Conservation (phyloP, 2,888 invertebrate genomes). For the Acronicta aceris region DNA sequence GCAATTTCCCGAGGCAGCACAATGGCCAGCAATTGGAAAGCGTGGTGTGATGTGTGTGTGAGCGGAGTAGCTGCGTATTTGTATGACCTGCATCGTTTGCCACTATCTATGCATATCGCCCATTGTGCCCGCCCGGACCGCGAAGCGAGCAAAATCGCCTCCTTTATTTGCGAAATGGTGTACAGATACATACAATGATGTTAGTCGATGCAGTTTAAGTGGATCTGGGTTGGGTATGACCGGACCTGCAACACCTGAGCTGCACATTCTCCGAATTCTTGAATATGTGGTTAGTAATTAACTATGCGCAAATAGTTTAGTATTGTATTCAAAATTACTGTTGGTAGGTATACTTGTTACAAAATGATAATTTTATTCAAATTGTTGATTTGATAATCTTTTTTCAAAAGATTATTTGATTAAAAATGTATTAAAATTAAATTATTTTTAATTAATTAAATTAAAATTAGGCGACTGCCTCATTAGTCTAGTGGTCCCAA, state of each 20-base stretch:
- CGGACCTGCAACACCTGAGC: constrained; percentile 43
- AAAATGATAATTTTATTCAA: too few relatives aligned
- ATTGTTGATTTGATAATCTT: too few relatives aligned
- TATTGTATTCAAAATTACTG: constrained; percentile 25
- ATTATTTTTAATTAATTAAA: too few relatives aligned
- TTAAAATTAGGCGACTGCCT: too few relatives aligned
- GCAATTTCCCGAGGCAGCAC: constrained; percentile 57
- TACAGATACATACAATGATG: constrained; percentile 68
- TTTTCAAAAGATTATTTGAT: too few relatives aligned
- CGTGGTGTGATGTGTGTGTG: constrained; percentile 70
- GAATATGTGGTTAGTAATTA: constrained; percentile 54
- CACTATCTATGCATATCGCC: constrained; percentile 86
- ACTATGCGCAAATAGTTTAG: constrained; percentile 22
- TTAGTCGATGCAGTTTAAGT: constrained; percentile 42
- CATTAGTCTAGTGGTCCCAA: too few relatives aligned
- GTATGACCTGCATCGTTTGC: constrained; percentile 77
- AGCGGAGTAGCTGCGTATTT: constrained; percentile 70
- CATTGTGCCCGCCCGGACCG: constrained; percentile 83
- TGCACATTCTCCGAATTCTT: constrained; percentile 40
- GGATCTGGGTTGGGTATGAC: constrained; percentile 49
- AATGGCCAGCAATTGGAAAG: constrained; percentile 74
- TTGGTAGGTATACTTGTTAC: not conserved
- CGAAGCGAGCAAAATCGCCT: constrained; percentile 84
- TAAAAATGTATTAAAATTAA: too few relatives aligned
- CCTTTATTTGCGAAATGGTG: constrained; percentile 79